Evolutionary conservation across 1,140 invertebrate species (phyloP).

Genomic region (Ctenoplectra terminalis): DNA sequence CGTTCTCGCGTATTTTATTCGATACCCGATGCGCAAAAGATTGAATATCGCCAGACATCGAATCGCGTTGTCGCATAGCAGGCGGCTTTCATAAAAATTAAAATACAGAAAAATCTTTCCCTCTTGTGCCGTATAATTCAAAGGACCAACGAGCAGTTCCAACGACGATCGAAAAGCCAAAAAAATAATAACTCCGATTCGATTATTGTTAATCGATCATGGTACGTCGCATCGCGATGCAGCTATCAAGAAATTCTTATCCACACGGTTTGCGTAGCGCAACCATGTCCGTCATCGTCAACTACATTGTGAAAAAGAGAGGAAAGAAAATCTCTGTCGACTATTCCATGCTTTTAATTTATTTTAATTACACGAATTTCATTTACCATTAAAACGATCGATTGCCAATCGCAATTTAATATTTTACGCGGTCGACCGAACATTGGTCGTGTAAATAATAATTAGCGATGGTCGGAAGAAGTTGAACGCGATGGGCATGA

Average conservation of each 20-base stretch:
- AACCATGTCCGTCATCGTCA: not conserved
- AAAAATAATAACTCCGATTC: not conserved
- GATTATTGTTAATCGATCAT: not conserved
- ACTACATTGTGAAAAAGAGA: not conserved
- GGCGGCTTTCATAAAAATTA: no score
- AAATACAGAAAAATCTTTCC: no score
- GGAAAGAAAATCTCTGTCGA: not conserved
- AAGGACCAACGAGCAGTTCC: not conserved
- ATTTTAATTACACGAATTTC: slow-evolving; percentile 60
- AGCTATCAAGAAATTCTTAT: no score
- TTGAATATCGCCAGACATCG: not conserved
- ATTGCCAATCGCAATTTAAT: slow-evolving; percentile 28
- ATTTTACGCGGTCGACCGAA: slow-evolving; percentile 27
- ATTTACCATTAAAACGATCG: slow-evolving; percentile 15
- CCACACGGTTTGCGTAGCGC: no score
- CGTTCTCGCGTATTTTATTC: slow-evolving; percentile 17
- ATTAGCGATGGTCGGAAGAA: slow-evolving; percentile 27
- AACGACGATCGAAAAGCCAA: not conserved
- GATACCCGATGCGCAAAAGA: not conserved
- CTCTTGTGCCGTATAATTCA: not conserved
- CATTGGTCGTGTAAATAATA: slow-evolving; percentile 13
- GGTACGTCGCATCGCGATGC: no score
- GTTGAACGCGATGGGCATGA: no score
- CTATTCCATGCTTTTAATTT: slow-evolving; percentile 12
- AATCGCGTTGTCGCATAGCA: no score